A percentile compares a stretch with the other conserved stretches of the same genome.
phyloP scores from a whole-genome alignment of 30 jellyfish, hydroid and myxozoan genomes.

The Aurelia aurita region DNA sequence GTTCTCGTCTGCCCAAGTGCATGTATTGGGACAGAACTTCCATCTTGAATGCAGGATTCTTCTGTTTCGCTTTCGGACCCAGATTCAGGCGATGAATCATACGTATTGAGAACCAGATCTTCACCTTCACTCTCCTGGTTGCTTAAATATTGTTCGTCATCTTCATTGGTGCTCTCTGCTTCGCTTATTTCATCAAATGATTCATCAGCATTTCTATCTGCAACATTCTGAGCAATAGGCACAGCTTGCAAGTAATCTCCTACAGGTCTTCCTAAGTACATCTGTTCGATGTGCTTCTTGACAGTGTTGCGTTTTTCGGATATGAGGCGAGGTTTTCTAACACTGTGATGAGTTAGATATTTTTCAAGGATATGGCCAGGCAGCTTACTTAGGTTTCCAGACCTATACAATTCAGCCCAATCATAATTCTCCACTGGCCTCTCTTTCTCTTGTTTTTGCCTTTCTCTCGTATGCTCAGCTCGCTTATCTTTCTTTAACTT shows the following conservation, averaged over 20 bases:
- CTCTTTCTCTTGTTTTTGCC: background rate
- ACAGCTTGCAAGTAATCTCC: background rate
- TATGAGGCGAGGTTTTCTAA: background rate
- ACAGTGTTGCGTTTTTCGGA: background rate
- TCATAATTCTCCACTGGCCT: background rate
- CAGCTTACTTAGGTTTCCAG: slow-evolving; percentile 8
- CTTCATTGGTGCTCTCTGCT: background rate
- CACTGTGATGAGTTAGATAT: background rate
- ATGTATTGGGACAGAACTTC: background rate
- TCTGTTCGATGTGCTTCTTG: background rate
- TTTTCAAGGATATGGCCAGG: background rate
- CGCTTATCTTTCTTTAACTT: background rate
- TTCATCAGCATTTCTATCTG: background rate
- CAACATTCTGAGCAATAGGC: background rate
- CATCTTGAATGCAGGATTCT: background rate
- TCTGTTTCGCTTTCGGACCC: background rate
- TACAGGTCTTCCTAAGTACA: background rate
- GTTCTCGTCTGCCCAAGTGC: slow-evolving; percentile 1
- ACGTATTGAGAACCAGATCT: background rate
- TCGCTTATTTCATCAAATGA: background rate
- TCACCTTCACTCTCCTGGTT: background rate
- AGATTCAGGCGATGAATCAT: background rate
- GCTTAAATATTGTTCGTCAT: too few species aligned
- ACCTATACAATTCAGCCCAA: background rate
- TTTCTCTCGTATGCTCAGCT: background rate